A percentile compares a stretch with the other conserved stretches of the same genome.
These are phyloP conservation scores for Smittia sp. DNA, from an alignment of 2,888 invertebrate species.

Conservation along the genomic window DNA sequence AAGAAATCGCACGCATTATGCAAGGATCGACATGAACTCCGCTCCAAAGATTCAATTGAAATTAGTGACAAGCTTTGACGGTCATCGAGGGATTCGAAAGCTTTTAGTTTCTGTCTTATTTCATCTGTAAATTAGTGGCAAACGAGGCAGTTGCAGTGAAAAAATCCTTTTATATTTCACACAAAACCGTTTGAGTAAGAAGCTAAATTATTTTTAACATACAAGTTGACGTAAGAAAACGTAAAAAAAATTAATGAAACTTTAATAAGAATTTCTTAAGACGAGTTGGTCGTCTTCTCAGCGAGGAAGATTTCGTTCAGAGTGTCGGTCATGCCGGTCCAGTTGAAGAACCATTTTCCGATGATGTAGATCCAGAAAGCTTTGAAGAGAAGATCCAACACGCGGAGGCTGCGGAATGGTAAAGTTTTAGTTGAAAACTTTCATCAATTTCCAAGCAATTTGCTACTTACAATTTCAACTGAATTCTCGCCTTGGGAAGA, in stretches of 20 bases:
- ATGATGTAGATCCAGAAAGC: neutral
- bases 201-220: too few relatives aligned
- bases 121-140: too few relatives aligned
- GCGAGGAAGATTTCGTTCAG: neutral
- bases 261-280: neutral
- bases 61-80: too few relatives aligned
- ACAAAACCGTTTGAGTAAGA: too few relatives aligned
- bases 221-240: too few relatives aligned
- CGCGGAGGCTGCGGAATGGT: neutral
- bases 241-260: too few relatives aligned
- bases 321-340: conserved; percentile 18
- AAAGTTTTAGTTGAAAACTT: neutral
- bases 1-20: too few relatives aligned
- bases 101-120: too few relatives aligned
- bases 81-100: too few relatives aligned
- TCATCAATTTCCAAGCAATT: neutral
- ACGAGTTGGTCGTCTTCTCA: neutral
- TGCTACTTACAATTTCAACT: conserved; percentile 68
- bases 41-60: too few relatives aligned
- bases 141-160: too few relatives aligned
- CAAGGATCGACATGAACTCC: too few relatives aligned
- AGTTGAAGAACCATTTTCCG: conserved; percentile 19
- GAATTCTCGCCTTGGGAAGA: conserved; percentile 70
- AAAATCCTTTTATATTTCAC: conserved; percentile 60
- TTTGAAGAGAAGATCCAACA: conserved; percentile 11